These are phyloP conservation scores for Pyxicephalus adspersus DNA, from an alignment of 2,113 vertebrate genomes.

Conservation along the genomic window DNA sequence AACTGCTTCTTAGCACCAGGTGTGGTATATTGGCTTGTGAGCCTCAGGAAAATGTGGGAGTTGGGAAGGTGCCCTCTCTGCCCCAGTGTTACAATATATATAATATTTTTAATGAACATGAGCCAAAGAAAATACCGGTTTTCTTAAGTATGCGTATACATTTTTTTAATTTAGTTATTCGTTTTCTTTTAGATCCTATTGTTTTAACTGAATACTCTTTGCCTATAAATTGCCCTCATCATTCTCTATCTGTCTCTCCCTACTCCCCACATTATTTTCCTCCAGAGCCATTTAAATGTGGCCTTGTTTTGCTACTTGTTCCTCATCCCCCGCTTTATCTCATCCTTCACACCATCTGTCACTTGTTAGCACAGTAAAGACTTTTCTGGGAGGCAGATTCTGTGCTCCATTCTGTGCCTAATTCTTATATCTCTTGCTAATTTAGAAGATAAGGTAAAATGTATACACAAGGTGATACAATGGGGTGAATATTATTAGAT, in stretches of 20 bases:
- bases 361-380: constrained; percentile 46
- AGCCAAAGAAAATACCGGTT: too few species aligned
- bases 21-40: too few species aligned
- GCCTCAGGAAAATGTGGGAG: too few species aligned
- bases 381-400: constrained; percentile 44
- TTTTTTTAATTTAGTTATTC: too few species aligned
- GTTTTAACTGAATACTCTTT: background rate
- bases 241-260: background rate
- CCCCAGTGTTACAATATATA: too few species aligned
- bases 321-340: constrained; percentile 46
- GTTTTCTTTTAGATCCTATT: too few species aligned
- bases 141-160: too few species aligned
- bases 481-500: background rate
- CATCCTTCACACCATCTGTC: constrained; percentile 49
- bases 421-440: constrained; percentile 7
- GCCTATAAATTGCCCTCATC: background rate
- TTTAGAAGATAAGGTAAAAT: background rate
- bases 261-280: constrained; percentile 9
- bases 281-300: constrained; percentile 43
- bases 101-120: too few species aligned
- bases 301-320: constrained; percentile 52
- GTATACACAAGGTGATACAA: background rate
- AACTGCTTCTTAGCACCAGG: too few species aligned
- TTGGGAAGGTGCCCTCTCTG: too few species aligned
- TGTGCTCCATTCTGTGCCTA: constrained; percentile 25